Conservation (phyloP, 2,888 invertebrate species). For the Uloborus plumipes region DNA sequence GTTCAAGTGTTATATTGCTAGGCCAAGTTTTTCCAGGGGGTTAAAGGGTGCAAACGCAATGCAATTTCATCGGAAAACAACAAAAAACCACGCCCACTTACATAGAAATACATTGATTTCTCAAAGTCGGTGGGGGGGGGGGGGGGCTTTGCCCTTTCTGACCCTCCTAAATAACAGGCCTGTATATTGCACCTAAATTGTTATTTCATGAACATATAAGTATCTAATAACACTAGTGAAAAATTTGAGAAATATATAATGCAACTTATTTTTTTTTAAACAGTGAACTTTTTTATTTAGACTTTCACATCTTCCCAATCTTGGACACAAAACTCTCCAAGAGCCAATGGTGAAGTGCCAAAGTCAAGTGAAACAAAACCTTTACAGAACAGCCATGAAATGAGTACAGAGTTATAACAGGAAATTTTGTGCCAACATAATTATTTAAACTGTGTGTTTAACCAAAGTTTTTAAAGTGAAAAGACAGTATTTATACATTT, state of each 20-base stretch:
- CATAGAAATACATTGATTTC: too few species aligned
- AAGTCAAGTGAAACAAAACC: slow-evolving; percentile 42
- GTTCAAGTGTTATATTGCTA: too few species aligned
- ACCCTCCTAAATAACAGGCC: too few species aligned
- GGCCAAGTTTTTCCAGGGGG: too few species aligned
- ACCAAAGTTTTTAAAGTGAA: too few species aligned
- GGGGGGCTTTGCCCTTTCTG: too few species aligned
- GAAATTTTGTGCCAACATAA: slow-evolving; percentile 29
- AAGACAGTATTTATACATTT: too few species aligned
- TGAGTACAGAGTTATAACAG: slow-evolving; percentile 66
- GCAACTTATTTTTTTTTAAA: neutral
- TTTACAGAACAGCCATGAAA: slow-evolving; percentile 59
- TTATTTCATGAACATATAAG: neutral
- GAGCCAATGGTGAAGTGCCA: slow-evolving; percentile 61
- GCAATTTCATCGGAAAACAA: too few species aligned
- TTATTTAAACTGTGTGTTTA: neutral
- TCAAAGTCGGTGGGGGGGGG: too few species aligned
- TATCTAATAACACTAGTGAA: neutral
- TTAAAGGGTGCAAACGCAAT: too few species aligned
- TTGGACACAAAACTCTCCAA: slow-evolving; percentile 49
- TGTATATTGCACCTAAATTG: too few species aligned
- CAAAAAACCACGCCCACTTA: too few species aligned
- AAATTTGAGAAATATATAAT: neutral
- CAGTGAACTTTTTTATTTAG: slow-evolving; percentile 14
- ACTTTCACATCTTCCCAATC: slow-evolving; percentile 52